These are phyloP conservation scores for Halcyon chelicuti DNA, from an alignment of 2,797 vertebrate species.

Conservation along the genomic window DNA sequence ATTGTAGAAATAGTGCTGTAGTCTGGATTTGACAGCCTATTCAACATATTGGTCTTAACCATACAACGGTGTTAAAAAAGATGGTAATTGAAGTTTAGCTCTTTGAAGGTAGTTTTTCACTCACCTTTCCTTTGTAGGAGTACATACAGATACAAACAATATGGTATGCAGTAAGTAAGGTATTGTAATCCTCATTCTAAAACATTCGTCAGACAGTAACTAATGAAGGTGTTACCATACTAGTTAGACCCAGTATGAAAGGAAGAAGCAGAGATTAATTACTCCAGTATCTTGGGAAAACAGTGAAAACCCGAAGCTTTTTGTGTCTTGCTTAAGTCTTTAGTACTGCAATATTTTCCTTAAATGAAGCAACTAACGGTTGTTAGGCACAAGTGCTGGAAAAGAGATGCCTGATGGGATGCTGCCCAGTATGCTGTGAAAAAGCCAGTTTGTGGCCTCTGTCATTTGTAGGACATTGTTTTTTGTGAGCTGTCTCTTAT, in stretches of 20 bases:
- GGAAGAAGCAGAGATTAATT: not conserved
- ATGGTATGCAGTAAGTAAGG: not conserved
- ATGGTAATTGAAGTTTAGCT: not conserved
- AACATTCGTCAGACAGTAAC: not conserved
- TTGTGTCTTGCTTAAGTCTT: not conserved
- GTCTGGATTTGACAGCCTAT: not conserved
- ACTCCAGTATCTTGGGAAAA: not conserved
- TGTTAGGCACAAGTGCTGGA: not conserved
- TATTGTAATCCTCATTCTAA: not conserved
- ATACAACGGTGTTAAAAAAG: not conserved
- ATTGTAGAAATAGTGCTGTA: not conserved
- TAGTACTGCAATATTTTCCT: not conserved
- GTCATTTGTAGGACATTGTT: not conserved
- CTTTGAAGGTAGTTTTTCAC: not conserved
- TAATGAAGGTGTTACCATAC: not conserved
- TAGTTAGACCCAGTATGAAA: not conserved
- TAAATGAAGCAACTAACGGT: not conserved
- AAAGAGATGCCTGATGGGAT: not conserved
- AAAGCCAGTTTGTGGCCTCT: not conserved
- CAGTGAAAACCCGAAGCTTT: not conserved
- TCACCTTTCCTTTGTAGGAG: not conserved
- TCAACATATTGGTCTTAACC: not conserved
- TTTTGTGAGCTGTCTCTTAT: not conserved
- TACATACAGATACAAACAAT: not conserved
- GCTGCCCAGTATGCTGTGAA: not conserved